Percentiles rank a stretch among this genome's conserved stretches.
These are phyloP conservation scores for Dorcus hopei DNA, from an alignment of 2,888 invertebrate species.

Conservation along the genomic window DNA sequence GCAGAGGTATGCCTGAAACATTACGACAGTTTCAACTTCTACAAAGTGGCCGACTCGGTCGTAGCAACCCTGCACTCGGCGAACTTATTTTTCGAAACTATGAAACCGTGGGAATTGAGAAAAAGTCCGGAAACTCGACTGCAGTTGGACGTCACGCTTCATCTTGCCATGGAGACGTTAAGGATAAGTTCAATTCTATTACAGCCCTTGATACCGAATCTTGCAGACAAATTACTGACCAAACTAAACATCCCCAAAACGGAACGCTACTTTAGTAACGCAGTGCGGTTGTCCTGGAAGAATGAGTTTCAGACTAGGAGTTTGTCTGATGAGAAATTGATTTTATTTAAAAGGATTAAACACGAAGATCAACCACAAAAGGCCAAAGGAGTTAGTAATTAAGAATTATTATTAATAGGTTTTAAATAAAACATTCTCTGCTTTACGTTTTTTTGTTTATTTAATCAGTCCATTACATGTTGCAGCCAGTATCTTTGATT, in stretches of 20 bases:
- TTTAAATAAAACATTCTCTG: too few species aligned
- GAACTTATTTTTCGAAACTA: constrained; percentile 82
- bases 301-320: constrained; percentile 26
- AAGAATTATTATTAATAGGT: constrained; percentile 1
- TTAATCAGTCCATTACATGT: too few species aligned
- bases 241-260: constrained; percentile 56
- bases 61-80: constrained; percentile 72
- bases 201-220: constrained; percentile 80
- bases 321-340: constrained; percentile 31
- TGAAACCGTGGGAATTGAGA: constrained; percentile 85
- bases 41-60: constrained; percentile 76
- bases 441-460: too few species aligned
- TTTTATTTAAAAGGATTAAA: constrained; percentile 42
- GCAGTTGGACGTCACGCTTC: constrained; percentile 67
- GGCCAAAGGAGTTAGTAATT: constrained; percentile 16
- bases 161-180: constrained; percentile 80
- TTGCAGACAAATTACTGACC: constrained; percentile 66
- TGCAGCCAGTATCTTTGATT: too few species aligned
- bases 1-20: constrained; percentile 63
- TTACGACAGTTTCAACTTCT: constrained; percentile 75
- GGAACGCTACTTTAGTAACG: constrained; percentile 54
- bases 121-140: constrained; percentile 54
- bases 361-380: constrained; percentile 17
- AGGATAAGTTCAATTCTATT: constrained; percentile 77
- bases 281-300: constrained; percentile 41